Base-by-base conservation (phyloP, 2,797 vertebrate species). In the Hoplostethus mediterraneus region DNA sequence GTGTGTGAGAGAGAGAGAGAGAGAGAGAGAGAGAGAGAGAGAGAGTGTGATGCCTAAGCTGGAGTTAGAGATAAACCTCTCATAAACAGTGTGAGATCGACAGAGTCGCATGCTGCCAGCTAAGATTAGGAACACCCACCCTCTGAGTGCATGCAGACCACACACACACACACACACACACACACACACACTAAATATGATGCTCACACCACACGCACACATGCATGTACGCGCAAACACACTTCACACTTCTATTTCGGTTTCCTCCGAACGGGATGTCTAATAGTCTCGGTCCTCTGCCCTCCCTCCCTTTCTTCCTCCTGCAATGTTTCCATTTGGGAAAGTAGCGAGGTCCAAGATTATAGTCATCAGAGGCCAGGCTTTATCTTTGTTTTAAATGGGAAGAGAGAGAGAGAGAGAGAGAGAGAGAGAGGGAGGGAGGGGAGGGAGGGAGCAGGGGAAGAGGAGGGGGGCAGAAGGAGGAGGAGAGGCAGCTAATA, bases 41-140 rank as follows among this genome's bases (percentile, higher is more conserved):
- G 21, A 21, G 21, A 44, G 45, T 66, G 42, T 79, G 82, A 13
- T 48, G 78, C 73, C 81, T 59, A 75, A 78, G 73, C 83, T 84
- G 83, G 84, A 86, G 79, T 73, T 72, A 57, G 4, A 79, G 84
- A 90, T 88, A 91, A 91, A 81, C 52, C 72, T 86, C 77, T 79
- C 62, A 55, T 67, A 78, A 89, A 85, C 81, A 82, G 72, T 82
- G 77, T 70, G 79, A 90, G 81, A 89, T 82, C 47, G 51, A 84
- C 89, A 87, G 70, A 84, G 71, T 75, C 74, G 78, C 69, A 77
- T 77, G 84, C 75, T 57, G 60, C 74, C 67, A 58, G 59, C 62
- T 79, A 67, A 82, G 84, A 79, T 89, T 80, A 82, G 72, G 81
- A 79, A 79, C 75, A 83, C 63, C 71, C 82, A 72, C 66, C 75